Base-by-base conservation (phyloP, 1,140 invertebrate genomes). In the Microvelia longipes region DNA sequence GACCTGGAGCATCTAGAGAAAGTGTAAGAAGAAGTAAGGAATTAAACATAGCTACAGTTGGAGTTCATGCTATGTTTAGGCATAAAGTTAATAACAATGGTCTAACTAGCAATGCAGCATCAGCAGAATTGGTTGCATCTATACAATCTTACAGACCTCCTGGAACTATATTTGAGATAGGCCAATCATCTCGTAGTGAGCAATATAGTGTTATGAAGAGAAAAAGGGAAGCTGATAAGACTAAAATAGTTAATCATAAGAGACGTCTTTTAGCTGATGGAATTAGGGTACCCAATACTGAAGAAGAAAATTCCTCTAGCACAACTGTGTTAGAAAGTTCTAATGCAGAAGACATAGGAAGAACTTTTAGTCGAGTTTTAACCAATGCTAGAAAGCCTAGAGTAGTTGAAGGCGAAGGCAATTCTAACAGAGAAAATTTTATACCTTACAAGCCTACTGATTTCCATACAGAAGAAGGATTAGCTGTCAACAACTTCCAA, bases 101-200 rank as follows among this genome's bases (percentile, higher is more conserved):
- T 0, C 79, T 65, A 19, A 69, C 81, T 66, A 82, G 83, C 74
- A 74, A 78, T 77, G 74, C 73, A 66, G 30, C 66, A 67, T 76
- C 11, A 73, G 76, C 66, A 74, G 78, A 75, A 28, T 78, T 95
- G 64, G 78, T 95, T 61, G 80, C 88, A 19, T 84, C 86, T 76
- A 92, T 97, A 82, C 91, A 90, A 73, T 87, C 83, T 71, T 98
- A 93, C 76, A 85, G 88, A 75, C 91, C 93, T 1, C 86, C 87
- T 76, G 88, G 90, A 68, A 98, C 94, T 13, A 90, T 98, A 75
- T 95, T 98, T 81, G 96, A 98, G 82, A 84, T 98, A 28, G 90
- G 91, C 69, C 84, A 85, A 2, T 92, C 90, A 70, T 86, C 88
- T 69, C 92, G 92, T 72, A 91, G 89, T 0, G 80, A 73, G 70